Evolutionary conservation across 2,888 invertebrate species (phyloP), one percentile per base, ranked within the genome.

Genomic region (Fragum fragum): DNA sequence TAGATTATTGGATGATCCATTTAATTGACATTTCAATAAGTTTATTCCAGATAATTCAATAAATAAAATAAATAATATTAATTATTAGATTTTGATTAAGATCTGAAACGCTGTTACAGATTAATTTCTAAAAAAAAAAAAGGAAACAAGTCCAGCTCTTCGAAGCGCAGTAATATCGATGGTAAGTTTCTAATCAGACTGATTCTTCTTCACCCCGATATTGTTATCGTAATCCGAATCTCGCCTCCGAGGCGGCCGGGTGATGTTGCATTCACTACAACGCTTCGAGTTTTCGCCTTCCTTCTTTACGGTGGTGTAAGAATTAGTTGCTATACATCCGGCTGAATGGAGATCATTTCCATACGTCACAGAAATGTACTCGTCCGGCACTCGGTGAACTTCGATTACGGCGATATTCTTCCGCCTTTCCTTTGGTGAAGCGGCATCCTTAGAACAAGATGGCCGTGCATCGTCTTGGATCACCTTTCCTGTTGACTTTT

Each of bases 191-290:
- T 36, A 36, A 36, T 36, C 32, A 36, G 32, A 36, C 32, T 32
- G 32, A 2, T 73, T 66, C 68, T 21, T 59, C 42, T 36, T 77
- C 11, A 84, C 73, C 7, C 83, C 73, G 7, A 77, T 26, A 55
- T 84, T 84, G 23, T 84, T 84, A 57, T 84, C 83, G 57, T 84
- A 84, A 16, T 72, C 47, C 14, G 68, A 39, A 63, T 84, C 80
- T 53, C 53, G 70, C 23, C 78, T 74, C 11, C 83, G 74, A 0
- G 83, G 83, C 16, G 83, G 83, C 14, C 80, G 74, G 11, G n/a
- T 42, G 23, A 84, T 80, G 23, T 75, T 80, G 39, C 83, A 84
- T 29, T 61, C 72, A 47, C 26, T 23, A 52, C 83, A 84, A 1
- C 68, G 18, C 26, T 72, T 81, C 21, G 7, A 3, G 26, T 18